Base-by-base conservation (phyloP, 2,797 vertebrate species). In the Coluber constrictor region DNA sequence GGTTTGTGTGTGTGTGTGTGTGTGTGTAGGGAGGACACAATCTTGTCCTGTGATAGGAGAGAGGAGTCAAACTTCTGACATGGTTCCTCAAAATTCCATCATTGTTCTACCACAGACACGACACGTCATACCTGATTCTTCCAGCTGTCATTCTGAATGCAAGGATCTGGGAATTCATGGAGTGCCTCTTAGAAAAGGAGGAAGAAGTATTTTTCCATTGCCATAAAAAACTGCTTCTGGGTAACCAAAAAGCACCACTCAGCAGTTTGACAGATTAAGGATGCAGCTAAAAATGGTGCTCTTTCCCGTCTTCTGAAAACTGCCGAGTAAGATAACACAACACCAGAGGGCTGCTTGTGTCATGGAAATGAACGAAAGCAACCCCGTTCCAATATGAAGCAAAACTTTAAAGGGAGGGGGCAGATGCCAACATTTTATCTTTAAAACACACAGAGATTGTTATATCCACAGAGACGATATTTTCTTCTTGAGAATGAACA, bases 181-280 rank as follows among this genome's bases (percentile, higher is more conserved):
- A 18, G 59, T 60, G 59, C 43, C 29, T 47, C n/a, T 29, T 59
- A 54, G 57, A 54, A 29, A 86, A 55, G 15, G 86, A 37, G 1
- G 54, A 60, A 74, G 87, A 86, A 59, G 59, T 51, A 29, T 90
- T 57, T 88, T 55, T 37, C 59, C 70, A 63, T 51, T 66, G 56
- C 57, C 51, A 87, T 90, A 60, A 92, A 66, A 91, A 91, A 27
- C 25, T 59, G 56, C 90, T 91, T 92, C 88, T 66, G 54, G 86
- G 55, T 32, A 70, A 70, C 29, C 86, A 89, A 87, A 86, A 86
- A 57, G 86, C 29, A 57, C 54, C 16, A 12, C 87, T 92, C 92
- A 92, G 92, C 29, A 91, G 2, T 86, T 54, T 91, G 93, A 89
- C 90, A 92, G 90, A 92, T 94, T 94, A 94, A 89, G 90, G 54